Base-by-base conservation (phyloP, 2,113 vertebrate species). In the Hippocampus barbouri region DNA sequence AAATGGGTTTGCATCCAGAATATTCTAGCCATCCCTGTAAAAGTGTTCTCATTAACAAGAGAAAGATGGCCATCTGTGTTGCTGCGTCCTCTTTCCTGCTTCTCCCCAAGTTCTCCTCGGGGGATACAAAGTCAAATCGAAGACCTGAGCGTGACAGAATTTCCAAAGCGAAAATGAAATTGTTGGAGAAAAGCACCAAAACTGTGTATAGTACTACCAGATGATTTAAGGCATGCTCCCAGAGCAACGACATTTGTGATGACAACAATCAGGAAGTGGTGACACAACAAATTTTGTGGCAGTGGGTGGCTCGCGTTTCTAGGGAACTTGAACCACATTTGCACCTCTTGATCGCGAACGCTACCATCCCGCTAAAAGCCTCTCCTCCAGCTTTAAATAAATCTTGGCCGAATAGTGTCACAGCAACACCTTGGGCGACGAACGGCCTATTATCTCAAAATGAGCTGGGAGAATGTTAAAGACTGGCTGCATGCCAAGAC, bases 371-470 rank as follows among this genome's bases (percentile, higher is more conserved):
- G n/a, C 59, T 59, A 6, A 65, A 9, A 14, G 11, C 21, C 40
- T 66, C 41, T 8, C 14, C n/a, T 65, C 12, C 14, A 65, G 45
- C 63, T 64, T 57, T 23, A 66, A 66, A 66, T 66, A 47, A 25
- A 47, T 66, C 79, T 66, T 64, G n/a, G 51, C 76, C 78, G 11
- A 93, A 92, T 81, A 86, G 84, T 91, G 91, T 91, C 91, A 92
- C 79, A 60, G 80, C 60, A 30, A 82, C 79, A 73, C 92, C 92
- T 89, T 78, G n/a, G 90, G 92, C 91, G 10, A 76, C 73, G 59
- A 80, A 79, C 79, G 91, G 76, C 91, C 92, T 83, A 91, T 81
- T 91, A 89, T 91, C 82, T 75, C 79, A 80, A 80, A 79, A 70
- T 47, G 15, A 30, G 34, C 20, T n/a, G 2, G 41, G 5, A 15